Base-by-base conservation (phyloP, 1,140 invertebrate species). In the Chironomus striatipennis region DNA sequence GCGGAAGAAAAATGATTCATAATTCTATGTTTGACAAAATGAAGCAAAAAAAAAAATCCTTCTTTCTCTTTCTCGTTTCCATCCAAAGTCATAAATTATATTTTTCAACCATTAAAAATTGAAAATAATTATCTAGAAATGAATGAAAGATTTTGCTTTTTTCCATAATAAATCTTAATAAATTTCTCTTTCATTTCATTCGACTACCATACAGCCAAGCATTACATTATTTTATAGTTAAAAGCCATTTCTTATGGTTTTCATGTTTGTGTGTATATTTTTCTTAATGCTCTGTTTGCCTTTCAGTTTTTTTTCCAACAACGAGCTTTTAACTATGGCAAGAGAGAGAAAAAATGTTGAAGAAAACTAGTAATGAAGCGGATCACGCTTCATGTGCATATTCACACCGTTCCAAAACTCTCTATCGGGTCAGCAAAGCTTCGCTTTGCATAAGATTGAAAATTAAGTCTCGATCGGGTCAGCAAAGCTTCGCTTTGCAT, bases 91-190 rank as follows among this genome's bases (percentile, higher is more conserved):
- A 70, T 70, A 70, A 70, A 70, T 70, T 70, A 70, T 70, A 7
- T 21, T 70, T 70, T 18, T 7, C 10, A 18, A 17, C 65, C 65
- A 70, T 70, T 70, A 70, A 70, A 70, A 70, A 70, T 70, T 70
- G 65, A 70, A 70, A 70, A 70, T 70, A 70, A 70, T 70, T 70
- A 70, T 70, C 65, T 18, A 70, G 47, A 70, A 70, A 70, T 70
- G 18, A 18, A 70, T 70, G 24, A 34, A 34, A 34, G 24, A 34
- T 34, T 34, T 34, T 34, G 24, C 65, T 18, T 20, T 20, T 17
- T 10, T 20, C 65, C 65, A 70, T 70, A 34, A 34, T 34, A 70
- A 70, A 70, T 70, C 65, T 70, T 70, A 18, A 70, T 70, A 70
- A 70, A 70, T 20, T 70, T 21, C n/a, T 70, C n/a, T 70, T 70